Evolutionary conservation across 1,140 invertebrate species (phyloP).

Genomic region (Diachasmimorpha longicaudata): DNA sequence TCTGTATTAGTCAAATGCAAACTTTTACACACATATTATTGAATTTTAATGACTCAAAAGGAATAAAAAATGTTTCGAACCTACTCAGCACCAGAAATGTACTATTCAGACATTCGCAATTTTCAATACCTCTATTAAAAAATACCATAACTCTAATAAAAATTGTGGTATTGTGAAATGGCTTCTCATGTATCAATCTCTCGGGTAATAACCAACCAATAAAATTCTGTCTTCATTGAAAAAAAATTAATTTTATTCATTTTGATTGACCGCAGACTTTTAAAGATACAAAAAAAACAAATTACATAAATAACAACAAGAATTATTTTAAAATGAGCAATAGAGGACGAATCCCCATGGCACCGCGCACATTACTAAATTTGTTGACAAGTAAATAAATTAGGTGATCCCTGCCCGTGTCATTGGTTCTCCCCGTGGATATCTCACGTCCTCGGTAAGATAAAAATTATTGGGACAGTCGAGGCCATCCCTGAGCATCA

Average conservation of each 20-base stretch:
- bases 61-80: no score
- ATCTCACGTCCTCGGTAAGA: neutral
- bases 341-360: neutral
- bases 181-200: no score
- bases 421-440: neutral
- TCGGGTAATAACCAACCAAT: no score
- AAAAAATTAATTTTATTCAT: neutral
- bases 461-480: neutral
- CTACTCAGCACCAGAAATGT: no score
- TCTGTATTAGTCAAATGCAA: no score
- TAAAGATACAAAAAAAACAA: neutral
- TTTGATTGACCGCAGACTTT: neutral
- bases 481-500: conserved; percentile 4
- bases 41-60: no score
- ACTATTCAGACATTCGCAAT: no score
- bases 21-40: no score
- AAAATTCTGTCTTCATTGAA: no score
- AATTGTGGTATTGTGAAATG: no score
- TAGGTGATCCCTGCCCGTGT: neutral
- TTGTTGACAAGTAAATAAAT: neutral
- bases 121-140: no score
- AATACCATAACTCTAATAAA: no score
- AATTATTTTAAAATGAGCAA: neutral
- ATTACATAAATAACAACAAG: neutral
- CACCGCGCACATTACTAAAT: neutral